Evolutionary conservation across 2,113 vertebrate species (phyloP), one percentile per base, ranked within the genome.

Genomic region (Rhombomys opimus): DNA sequence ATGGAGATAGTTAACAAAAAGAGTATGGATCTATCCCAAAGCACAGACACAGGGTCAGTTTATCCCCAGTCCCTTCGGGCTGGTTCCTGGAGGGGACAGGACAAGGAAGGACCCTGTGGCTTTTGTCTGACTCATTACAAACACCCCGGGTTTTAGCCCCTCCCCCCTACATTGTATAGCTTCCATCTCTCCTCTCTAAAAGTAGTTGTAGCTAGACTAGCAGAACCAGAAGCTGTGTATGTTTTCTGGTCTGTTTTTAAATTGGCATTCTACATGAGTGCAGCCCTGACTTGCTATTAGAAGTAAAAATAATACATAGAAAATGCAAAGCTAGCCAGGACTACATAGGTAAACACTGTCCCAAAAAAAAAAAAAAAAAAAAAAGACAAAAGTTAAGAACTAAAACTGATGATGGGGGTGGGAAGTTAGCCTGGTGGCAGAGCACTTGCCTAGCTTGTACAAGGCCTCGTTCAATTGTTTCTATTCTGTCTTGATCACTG

Each of bases 181-280:
- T 65, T 72, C 87, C 10, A 84, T 35, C 68, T 86, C 63, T 94
- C 35, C 50, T 91, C 75, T 94, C 38, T 59, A n/a, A 73, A 87
- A 23, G 63, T 35, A 20, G 50, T 32, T 52, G 91, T 59, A 82
- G 46, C 65, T 75, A 35, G 52, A 50, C 7, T 15, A 85, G 38
- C 32, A 73, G 63, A 94, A 30, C 13, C 14, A 25, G 41, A 94
- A 72, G 50, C 65, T 77, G 8, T 23, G 23, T 50, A 54, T 65
- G 7, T 68, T 73, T 82, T 93, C 57, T 76, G 68, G 38, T 82
- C 70, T 90, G 54, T 63, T 91, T 95, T 90, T 88, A 92, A 68
- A 17, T 2, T 30, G 15, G 46, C 4, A 17, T 82, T 57, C 35
- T 6, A 0, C 73, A 3, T 73, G 87, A 90, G 7, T 57, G 84